These are phyloP conservation scores for Gopherus flavomarginatus DNA, from an alignment of 2,113 vertebrate species.

Conservation along the genomic window DNA sequence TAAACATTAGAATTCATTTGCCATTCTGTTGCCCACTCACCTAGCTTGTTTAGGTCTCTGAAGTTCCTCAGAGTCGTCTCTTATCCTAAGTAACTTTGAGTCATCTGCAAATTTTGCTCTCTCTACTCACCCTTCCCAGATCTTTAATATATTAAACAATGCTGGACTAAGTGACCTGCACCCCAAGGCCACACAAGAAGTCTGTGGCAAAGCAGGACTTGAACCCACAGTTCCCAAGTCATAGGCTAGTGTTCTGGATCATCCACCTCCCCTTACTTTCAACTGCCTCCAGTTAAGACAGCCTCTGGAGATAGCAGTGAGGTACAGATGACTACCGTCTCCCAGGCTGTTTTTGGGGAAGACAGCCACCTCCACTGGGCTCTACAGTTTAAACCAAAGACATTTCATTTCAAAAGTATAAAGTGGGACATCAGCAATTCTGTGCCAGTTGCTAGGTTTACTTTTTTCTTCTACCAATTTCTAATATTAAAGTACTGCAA, in stretches of 20 bases:
- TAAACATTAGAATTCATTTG: no score
- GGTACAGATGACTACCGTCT: background rate
- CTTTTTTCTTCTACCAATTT: rapidly evolving
- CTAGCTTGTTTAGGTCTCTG: no score
- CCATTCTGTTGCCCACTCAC: no score
- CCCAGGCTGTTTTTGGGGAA: background rate
- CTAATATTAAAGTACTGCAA: rapidly evolving
- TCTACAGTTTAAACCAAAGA: background rate
- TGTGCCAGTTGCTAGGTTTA: rapidly evolving
- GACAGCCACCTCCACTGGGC: no score
- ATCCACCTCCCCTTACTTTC: background rate
- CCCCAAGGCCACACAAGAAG: no score
- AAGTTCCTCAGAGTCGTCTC: no score
- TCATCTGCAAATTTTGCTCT: no score
- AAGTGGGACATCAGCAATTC: rapidly evolving
- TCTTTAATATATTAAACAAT: no score
- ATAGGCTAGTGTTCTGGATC: background rate
- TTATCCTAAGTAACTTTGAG: no score
- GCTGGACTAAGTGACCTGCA: no score
- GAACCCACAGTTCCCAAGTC: background rate
- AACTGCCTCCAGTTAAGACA: background rate
- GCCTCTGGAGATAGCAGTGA: background rate
- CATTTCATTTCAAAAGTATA: rapidly evolving
- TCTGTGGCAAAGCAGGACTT: no score
- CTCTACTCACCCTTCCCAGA: no score